These are phyloP conservation scores for Zaprionus africanus DNA, from an alignment of 1,140 invertebrate species.

Conservation along the genomic window DNA sequence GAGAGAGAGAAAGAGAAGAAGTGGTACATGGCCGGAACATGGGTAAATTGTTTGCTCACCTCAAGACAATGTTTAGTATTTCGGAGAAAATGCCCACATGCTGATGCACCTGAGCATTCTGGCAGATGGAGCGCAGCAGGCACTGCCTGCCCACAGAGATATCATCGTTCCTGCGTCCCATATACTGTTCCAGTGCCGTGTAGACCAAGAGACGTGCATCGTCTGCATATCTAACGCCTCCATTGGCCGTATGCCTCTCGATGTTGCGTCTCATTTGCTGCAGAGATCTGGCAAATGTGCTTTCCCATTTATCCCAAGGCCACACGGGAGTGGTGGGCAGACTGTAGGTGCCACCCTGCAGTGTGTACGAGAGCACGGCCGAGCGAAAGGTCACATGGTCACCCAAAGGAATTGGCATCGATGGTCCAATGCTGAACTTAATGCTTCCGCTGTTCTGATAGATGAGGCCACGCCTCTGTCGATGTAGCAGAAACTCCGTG, in stretches of 20 bases:
- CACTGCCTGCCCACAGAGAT: conserved; percentile 59
- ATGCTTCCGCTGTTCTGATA: conserved; percentile 68
- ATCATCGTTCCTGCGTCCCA: conserved; percentile 58
- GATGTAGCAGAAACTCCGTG: conserved; percentile 63
- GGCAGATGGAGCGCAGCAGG: conserved; percentile 76
- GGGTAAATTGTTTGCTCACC: conserved; percentile 56
- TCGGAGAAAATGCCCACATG: conserved; percentile 78
- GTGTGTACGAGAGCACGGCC: conserved; percentile 63
- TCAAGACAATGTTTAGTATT: conserved; percentile 74
- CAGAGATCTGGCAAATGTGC: conserved; percentile 69
- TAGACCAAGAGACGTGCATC: conserved; percentile 73
- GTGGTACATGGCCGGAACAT: neutral
- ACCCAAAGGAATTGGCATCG: conserved; percentile 63
- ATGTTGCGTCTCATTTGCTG: conserved; percentile 57
- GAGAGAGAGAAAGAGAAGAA: neutral
- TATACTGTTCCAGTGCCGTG: conserved; percentile 70
- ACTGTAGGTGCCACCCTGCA: conserved; percentile 72
- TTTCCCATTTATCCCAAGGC: conserved; percentile 81
- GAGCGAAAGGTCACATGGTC: conserved; percentile 75
- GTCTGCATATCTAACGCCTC: conserved; percentile 59
- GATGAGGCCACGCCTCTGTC: conserved; percentile 64
- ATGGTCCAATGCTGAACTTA: conserved; percentile 75
- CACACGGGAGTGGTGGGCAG: conserved; percentile 70
- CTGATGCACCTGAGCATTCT: conserved; percentile 80
- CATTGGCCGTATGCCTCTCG: conserved; percentile 54